Conservation (phyloP, 1,140 invertebrate genomes). For the Hormaphis cornu region DNA sequence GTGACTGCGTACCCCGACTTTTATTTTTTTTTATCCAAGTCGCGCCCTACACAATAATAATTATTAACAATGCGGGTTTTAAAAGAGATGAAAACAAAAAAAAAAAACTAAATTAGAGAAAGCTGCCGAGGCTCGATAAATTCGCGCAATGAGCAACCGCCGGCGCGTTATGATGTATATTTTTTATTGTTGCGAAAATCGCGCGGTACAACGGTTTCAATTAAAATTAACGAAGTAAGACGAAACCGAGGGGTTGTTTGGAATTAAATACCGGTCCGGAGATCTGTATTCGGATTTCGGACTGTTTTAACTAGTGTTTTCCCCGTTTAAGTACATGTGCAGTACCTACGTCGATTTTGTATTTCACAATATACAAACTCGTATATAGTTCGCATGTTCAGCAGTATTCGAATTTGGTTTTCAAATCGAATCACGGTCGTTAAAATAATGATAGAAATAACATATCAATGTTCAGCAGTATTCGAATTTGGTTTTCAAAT, state of each 20-base stretch:
- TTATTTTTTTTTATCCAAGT: no score
- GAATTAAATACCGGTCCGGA: not conserved
- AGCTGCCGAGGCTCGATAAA: conserved; percentile 31
- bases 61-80: conserved; percentile 31
- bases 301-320: no score
- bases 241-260: not conserved
- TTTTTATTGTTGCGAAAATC: conserved; percentile 17
- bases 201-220: conserved; percentile 29
- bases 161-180: conserved; percentile 4
- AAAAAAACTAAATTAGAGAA: conserved; percentile 30
- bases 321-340: no score
- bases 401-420: no score
- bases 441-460: no score
- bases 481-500: no score
- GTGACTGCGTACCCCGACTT: no score
- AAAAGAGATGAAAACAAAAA: conserved; percentile 31
- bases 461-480: no score
- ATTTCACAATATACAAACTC: no score
- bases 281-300: not conserved
- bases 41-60: conserved; percentile 2
- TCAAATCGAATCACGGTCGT: no score
- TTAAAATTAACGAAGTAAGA: conserved; percentile 27
- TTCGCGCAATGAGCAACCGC: conserved; percentile 23
- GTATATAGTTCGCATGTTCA: no score
- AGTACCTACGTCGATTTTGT: no score